These are phyloP conservation scores for Scarus forsteni DNA, from an alignment of 2,797 vertebrate genomes.

Conservation along the genomic window DNA sequence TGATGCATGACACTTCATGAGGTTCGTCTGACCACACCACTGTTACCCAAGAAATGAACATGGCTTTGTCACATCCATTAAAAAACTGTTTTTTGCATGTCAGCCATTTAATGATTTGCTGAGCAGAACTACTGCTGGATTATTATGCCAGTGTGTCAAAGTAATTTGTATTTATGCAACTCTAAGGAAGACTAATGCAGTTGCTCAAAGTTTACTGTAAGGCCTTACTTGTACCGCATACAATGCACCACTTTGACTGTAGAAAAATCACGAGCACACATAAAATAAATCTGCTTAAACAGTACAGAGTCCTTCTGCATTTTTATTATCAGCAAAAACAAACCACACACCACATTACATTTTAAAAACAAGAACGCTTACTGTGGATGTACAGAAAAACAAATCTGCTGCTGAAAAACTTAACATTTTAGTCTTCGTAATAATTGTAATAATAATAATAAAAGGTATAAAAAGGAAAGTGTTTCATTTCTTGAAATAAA, in stretches of 20 bases:
- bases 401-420: constrained; percentile 65
- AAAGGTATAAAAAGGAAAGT: constrained; percentile 78
- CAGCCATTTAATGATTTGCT: too few species aligned
- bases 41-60: too few species aligned
- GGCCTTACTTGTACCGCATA: background rate
- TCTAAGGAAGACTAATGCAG: too few species aligned
- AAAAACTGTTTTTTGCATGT: too few species aligned
- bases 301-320: constrained; percentile 73
- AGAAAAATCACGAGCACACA: constrained; percentile 17
- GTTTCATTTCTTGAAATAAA: constrained; percentile 73
- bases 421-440: constrained; percentile 60
- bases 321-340: constrained; percentile 84
- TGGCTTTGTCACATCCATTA: too few species aligned
- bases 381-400: constrained; percentile 77
- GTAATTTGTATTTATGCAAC: too few species aligned
- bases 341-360: constrained; percentile 80
- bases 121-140: too few species aligned
- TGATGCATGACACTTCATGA: too few species aligned
- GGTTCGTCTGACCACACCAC: too few species aligned
- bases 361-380: constrained; percentile 75
- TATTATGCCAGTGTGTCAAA: too few species aligned
- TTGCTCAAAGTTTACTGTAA: background rate
- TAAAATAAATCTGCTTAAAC: constrained; percentile 56
- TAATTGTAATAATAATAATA: constrained; percentile 54
- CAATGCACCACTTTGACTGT: background rate